Evolutionary conservation across 2,888 invertebrate species (phyloP).

Genomic region (Biston stratarius): DNA sequence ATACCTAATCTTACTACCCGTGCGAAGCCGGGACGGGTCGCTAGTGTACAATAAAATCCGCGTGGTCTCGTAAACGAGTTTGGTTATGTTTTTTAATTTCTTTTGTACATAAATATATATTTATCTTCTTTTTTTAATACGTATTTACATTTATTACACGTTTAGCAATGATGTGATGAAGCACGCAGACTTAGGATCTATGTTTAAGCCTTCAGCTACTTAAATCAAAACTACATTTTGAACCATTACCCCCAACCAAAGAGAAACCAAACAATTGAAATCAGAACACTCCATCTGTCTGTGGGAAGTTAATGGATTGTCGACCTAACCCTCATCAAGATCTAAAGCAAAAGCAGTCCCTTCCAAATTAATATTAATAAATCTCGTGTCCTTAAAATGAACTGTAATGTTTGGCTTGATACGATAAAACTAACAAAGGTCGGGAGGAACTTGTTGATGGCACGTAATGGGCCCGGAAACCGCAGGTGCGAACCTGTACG

Average conservation of each 20-base stretch:
- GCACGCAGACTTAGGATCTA: no score
- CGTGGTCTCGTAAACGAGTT: no score
- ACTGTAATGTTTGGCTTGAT: constrained; percentile 17
- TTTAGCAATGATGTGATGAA: no score
- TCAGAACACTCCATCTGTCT: constrained; percentile 26
- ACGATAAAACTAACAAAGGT: constrained; percentile 32
- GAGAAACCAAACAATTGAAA: constrained; percentile 24
- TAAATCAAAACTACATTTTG: constrained; percentile 3
- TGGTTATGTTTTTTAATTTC: no score
- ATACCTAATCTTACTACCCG: no score
- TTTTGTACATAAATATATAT: no score
- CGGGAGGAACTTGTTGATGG: constrained; percentile 47
- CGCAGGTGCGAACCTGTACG: constrained; percentile 44
- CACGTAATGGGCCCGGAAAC: constrained; percentile 45
- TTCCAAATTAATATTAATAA: constrained; percentile 43
- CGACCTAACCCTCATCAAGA: constrained; percentile 40
- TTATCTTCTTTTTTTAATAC: no score
- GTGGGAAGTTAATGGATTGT: constrained; percentile 35
- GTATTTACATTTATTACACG: no score
- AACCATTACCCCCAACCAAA: background rate
- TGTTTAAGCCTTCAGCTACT: background rate
- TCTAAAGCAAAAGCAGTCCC: constrained; percentile 38
- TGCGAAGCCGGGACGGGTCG: no score
- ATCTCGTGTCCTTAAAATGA: constrained; percentile 33
- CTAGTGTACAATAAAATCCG: no score